Conservation (phyloP, 1,140 invertebrate genomes). For the Papilio polyxenes region DNA sequence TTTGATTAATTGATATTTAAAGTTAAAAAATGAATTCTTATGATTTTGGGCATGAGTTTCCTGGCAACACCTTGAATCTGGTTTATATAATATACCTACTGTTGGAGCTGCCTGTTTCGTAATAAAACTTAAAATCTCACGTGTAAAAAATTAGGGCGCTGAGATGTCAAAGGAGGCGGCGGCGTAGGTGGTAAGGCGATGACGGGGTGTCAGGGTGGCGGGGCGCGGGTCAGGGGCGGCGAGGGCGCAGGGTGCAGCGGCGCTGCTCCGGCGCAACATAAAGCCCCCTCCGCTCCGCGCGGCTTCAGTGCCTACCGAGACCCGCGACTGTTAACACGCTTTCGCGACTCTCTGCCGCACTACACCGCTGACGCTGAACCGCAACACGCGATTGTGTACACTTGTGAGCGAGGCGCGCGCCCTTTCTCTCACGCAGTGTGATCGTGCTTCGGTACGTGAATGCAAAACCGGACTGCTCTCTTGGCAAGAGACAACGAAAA, state of each 20-base stretch:
- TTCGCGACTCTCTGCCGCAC: conserved; percentile 65
- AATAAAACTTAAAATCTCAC: background rate
- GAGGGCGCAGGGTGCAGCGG: conserved; percentile 46
- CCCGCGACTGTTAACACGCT: conserved; percentile 66
- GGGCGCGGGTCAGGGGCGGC: conserved; percentile 46
- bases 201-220: conserved; percentile 41
- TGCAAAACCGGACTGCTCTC: conserved; percentile 75
- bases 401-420: conserved; percentile 65
- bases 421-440: conserved; percentile 78
- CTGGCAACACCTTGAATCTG: no score
- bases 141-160: background rate
- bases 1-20: no score
- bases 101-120: no score
- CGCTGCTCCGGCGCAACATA: conserved; percentile 56
- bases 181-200: background rate
- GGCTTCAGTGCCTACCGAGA: conserved; percentile 72
- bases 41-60: no score
- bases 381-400: conserved; percentile 68
- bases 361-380: conserved; percentile 51
- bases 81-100: no score
- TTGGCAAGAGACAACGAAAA: conserved; percentile 59
- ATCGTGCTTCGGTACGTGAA: conserved; percentile 75
- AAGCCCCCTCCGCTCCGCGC: conserved; percentile 73
- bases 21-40: no score
- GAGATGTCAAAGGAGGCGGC: background rate